Evolutionary conservation across 1,140 invertebrate species (phyloP), one percentile per base, ranked within the genome.

Genomic region (Aphidius ervi): DNA sequence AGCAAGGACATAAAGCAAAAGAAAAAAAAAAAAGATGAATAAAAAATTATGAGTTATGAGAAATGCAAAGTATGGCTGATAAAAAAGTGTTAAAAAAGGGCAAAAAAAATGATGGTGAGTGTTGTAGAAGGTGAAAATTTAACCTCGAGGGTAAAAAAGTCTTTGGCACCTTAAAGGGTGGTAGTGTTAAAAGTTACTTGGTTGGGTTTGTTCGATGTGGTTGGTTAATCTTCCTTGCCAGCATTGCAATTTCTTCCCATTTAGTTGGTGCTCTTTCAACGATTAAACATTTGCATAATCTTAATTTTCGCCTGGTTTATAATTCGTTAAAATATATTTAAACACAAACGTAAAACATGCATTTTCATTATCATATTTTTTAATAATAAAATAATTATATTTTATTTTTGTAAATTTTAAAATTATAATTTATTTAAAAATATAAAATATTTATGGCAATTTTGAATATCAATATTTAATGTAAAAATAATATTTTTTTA

Each of bases 231-330:
- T 73, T 68, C 64, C 70, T 31, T 31, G 75, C 75, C 67, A 74
- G 72, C 71, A 67, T 68, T 74, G 76, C 77, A 78, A 79, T 79
- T 78, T 78, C 77, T 79, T 78, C 71, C 75, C 72, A 78, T 78
- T 79, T 77, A 73, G 67, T 67, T 7, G 4, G 20, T 46, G 67
- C 59, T 67, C 69, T 69, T 67, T 68, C 69, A 65, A 72, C 73
- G 71, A 77, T 77, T 78, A 74, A 76, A 74, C 74, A 77, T 79
- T 79, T 79, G 74, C 77, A 77, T 79, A 77, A 79, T 79, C 77
- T 75, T 68, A 64, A 66, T 56, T 23, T 59, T 58, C 61, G 63
- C 65, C 66, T 66, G 65, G 70, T 67, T 67, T 70, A 70, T 71
- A 31, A 31, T 70, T 70, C 65, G 65, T 61, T 67, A 66, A 65